phyloP scores from a whole-genome alignment of 2,888 invertebrate genomes.

The Aleiodes leptofemur region DNA sequence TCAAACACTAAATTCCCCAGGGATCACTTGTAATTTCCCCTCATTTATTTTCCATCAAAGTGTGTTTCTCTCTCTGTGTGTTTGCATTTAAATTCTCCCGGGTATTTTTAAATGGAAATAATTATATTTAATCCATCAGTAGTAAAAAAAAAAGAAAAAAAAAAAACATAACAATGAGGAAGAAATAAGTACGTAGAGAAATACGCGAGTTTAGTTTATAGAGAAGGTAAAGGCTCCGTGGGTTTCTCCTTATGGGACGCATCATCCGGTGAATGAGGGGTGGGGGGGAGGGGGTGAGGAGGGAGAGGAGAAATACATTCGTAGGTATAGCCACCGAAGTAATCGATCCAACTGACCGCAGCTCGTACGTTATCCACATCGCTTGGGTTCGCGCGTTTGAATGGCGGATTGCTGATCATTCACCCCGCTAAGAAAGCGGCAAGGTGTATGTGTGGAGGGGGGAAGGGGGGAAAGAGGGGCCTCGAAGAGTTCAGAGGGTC shows the following conservation, averaged over 20 bases:
- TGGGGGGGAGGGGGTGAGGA: not conserved
- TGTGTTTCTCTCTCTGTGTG: too few species aligned
- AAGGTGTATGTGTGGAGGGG: not conserved
- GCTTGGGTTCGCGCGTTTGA: slow-evolving; percentile 37
- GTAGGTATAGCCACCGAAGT: slow-evolving; percentile 37
- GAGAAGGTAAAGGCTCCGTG: slow-evolving; percentile 14
- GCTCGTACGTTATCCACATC: slow-evolving; percentile 38
- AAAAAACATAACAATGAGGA: not conserved
- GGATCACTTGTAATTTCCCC: too few species aligned
- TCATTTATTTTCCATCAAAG: too few species aligned
- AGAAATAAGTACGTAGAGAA: too few species aligned
- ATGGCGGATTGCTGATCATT: slow-evolving; percentile 44
- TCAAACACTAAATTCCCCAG: too few species aligned
- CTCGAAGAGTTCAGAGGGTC: slow-evolving; percentile 10
- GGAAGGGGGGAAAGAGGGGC: too few species aligned
- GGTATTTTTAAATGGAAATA: too few species aligned
- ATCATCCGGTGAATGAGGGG: slow-evolving; percentile 2
- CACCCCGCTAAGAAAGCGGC: slow-evolving; percentile 29
- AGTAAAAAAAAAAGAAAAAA: not conserved
- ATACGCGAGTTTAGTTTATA: not conserved
- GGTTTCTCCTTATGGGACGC: slow-evolving; percentile 29
- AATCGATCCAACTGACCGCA: slow-evolving; percentile 47
- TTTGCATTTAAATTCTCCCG: too few species aligned
- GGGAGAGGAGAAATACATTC: not conserved
- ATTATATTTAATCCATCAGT: not conserved